These are phyloP conservation scores for Nannoperca australis DNA, from an alignment of 2,797 vertebrate genomes.

Conservation along the genomic window DNA sequence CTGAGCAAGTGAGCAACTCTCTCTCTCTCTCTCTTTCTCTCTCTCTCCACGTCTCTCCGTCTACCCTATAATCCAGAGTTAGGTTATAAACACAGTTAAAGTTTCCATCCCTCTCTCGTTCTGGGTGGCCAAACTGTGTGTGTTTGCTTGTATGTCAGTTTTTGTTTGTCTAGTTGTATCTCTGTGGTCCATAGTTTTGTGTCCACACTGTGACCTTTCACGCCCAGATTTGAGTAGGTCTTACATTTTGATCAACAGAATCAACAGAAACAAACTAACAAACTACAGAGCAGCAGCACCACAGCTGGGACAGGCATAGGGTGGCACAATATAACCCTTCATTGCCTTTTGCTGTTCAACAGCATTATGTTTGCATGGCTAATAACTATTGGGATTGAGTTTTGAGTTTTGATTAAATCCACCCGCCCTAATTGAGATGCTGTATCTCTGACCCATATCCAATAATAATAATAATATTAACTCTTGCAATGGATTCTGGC, in stretches of 20 bases:
- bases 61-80: constrained; percentile 85
- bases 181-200: constrained; percentile 39
- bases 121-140: constrained; percentile 83
- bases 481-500: not conserved
- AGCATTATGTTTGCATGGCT: constrained; percentile 10
- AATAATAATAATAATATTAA: constrained; percentile 12
- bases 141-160: constrained; percentile 38
- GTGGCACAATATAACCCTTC: constrained; percentile 21
- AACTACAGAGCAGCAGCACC: constrained; percentile 9
- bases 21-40: constrained; percentile 34
- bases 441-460: not conserved
- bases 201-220: constrained; percentile 37
- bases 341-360: constrained; percentile 33
- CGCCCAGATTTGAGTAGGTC: constrained; percentile 45
- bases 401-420: constrained; percentile 32
- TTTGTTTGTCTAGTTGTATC: constrained; percentile 50
- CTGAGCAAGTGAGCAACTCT: constrained; percentile 76
- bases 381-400: constrained; percentile 23
- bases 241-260: constrained; percentile 9
- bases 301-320: not conserved
- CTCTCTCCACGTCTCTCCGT: constrained; percentile 26
- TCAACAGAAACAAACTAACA: constrained; percentile 17
- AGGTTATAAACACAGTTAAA: constrained; percentile 84
- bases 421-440: not conserved
- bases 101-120: constrained; percentile 76